These are phyloP conservation scores for Tragelaphus buxtoni DNA, from an alignment of 2,113 vertebrate genomes.

Conservation along the genomic window DNA sequence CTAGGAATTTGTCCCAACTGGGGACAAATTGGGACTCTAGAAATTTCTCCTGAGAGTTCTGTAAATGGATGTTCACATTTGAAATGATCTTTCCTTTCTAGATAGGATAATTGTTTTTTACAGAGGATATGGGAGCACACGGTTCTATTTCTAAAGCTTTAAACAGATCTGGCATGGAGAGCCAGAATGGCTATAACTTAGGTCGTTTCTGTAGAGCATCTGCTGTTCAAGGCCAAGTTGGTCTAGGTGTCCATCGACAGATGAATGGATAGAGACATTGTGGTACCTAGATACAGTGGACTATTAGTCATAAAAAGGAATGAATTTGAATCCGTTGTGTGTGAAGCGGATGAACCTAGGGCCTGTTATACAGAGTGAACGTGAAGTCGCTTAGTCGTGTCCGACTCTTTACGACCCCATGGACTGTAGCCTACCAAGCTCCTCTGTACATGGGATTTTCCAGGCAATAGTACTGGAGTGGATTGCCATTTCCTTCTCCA, in stretches of 20 bases:
- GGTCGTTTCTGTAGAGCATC: not conserved
- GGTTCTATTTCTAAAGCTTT: not conserved
- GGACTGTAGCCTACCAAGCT: too few species aligned
- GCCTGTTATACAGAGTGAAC: not conserved
- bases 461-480: too few species aligned
- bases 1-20: not conserved
- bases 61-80: not conserved
- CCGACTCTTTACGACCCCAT: too few species aligned
- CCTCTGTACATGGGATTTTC: too few species aligned
- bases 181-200: not conserved
- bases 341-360: not conserved
- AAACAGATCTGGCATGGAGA: not conserved
- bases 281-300: not conserved
- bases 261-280: not conserved
- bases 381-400: too few species aligned
- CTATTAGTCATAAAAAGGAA: not conserved
- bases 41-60: conserved; percentile 8
- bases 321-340: not conserved
- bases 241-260: not conserved
- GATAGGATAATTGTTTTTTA: not conserved
- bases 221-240: not conserved
- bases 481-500: too few species aligned
- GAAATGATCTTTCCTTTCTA: conserved; percentile 17
- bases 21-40: not conserved
- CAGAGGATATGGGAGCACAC: not conserved